Conservation (phyloP, 2,797 vertebrate genomes). For the Valencia hispanica region DNA sequence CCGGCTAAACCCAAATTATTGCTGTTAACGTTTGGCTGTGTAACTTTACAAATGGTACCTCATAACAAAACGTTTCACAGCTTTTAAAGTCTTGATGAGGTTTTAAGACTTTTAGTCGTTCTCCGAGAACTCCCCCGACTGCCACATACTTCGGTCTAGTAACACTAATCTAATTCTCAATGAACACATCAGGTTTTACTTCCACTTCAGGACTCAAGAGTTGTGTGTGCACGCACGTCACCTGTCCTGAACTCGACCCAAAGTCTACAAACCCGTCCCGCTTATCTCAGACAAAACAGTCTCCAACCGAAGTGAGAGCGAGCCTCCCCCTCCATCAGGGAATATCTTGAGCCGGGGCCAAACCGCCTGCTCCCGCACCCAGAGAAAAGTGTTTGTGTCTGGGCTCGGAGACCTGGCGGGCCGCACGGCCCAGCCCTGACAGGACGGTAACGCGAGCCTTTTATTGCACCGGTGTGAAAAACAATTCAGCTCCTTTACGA, state of each 20-base stretch:
- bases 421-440: constrained; percentile 62
- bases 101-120: neutral
- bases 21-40: no score
- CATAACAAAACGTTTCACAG: neutral
- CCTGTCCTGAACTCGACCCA: constrained; percentile 72
- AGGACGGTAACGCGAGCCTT: constrained; percentile 76
- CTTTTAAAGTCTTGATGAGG: constrained; percentile 3
- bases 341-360: constrained; percentile 73
- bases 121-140: constrained; percentile 42
- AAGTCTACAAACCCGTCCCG: constrained; percentile 77
- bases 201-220: constrained; percentile 35
- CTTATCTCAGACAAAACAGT: constrained; percentile 82
- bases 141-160: constrained; percentile 45
- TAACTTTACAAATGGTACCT: no score
- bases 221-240: constrained; percentile 59
- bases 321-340: constrained; percentile 61
- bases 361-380: constrained; percentile 71
- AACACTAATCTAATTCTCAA: constrained; percentile 58
- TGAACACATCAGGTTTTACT: constrained; percentile 43
- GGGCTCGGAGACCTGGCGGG: constrained; percentile 64
- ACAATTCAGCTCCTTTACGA: constrained; percentile 77
- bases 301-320: constrained; percentile 70
- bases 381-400: constrained; percentile 85
- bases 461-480: constrained; percentile 80
- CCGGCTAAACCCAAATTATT: no score